phyloP scores from a whole-genome alignment of 2,797 vertebrate species.

The Nothura maculosa region DNA sequence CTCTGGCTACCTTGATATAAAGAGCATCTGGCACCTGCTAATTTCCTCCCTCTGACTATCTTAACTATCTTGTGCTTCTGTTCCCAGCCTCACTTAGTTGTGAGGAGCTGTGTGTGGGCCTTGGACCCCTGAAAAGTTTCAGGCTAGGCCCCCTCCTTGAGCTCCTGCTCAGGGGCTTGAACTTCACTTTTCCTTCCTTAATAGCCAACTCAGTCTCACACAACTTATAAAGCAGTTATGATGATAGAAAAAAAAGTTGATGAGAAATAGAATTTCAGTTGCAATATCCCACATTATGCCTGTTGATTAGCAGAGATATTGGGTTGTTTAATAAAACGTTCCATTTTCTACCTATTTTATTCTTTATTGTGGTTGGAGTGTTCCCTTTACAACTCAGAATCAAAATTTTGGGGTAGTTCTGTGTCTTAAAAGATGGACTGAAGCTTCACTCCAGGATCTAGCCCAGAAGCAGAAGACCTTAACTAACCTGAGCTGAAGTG shows the following conservation, averaged over 20 bases:
- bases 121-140: not conserved
- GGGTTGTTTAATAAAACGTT: not conserved
- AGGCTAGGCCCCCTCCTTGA: not conserved
- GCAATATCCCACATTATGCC: not conserved
- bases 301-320: not conserved
- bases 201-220: not conserved
- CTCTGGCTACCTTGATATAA: not conserved
- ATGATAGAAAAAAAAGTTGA: not conserved
- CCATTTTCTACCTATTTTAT: not conserved
- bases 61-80: not conserved
- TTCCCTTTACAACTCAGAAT: not conserved
- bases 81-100: not conserved
- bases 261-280: not conserved
- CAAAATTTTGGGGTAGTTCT: not conserved
- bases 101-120: not conserved
- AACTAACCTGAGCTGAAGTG: not conserved
- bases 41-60: not conserved
- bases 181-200: not conserved
- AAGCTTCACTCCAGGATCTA: not conserved
- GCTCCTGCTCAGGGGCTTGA: not conserved
- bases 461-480: not conserved
- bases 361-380: not conserved
- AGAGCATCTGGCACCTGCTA: not conserved
- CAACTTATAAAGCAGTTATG: not conserved
- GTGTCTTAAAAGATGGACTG: accelerated